phyloP scores from a whole-genome alignment of 2,888 invertebrate genomes.

The Pseudeuparius sepicola region DNA sequence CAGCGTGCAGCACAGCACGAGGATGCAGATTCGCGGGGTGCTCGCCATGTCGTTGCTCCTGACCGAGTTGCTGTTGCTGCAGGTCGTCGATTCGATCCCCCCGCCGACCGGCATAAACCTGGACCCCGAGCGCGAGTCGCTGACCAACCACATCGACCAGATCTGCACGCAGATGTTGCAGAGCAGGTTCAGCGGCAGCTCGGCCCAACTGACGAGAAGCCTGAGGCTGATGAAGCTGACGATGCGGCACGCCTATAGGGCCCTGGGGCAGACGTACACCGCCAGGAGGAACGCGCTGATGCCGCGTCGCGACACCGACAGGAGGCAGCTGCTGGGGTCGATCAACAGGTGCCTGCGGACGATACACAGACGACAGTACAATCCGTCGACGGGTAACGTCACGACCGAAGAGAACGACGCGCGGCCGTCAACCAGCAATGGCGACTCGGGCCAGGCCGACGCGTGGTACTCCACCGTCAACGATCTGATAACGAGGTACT shows the following conservation, averaged over 20 bases:
- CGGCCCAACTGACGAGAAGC: constrained; percentile 33
- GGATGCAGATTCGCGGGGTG: constrained; percentile 32
- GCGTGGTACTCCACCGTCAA: constrained; percentile 18
- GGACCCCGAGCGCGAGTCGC: constrained; percentile 33
- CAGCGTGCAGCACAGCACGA: constrained; percentile 24
- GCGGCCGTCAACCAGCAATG: constrained; percentile 7
- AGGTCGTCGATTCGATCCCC: constrained; percentile 40
- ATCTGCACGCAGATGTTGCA: constrained; percentile 36
- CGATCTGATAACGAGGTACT: constrained; percentile 22
- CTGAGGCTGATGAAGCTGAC: constrained; percentile 33
- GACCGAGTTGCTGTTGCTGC: constrained; percentile 41
- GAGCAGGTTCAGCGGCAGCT: constrained; percentile 29
- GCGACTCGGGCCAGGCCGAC: too few species aligned
- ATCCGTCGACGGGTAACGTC: constrained; percentile 1
- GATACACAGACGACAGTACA: constrained; percentile 19
- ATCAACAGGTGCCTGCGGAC: constrained; percentile 27
- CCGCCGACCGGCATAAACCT: constrained; percentile 34
- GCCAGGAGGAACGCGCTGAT: constrained; percentile 33
- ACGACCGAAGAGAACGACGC: constrained; percentile 3
- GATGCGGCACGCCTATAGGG: constrained; percentile 32
- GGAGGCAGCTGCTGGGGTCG: constrained; percentile 28
- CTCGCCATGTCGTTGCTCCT: constrained; percentile 41
- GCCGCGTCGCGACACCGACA: constrained; percentile 25
- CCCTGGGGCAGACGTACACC: constrained; percentile 33
- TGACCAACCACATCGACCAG: constrained; percentile 34